Conservation (phyloP, 2,113 vertebrate species). For the Protobothrops flavoviridis region DNA sequence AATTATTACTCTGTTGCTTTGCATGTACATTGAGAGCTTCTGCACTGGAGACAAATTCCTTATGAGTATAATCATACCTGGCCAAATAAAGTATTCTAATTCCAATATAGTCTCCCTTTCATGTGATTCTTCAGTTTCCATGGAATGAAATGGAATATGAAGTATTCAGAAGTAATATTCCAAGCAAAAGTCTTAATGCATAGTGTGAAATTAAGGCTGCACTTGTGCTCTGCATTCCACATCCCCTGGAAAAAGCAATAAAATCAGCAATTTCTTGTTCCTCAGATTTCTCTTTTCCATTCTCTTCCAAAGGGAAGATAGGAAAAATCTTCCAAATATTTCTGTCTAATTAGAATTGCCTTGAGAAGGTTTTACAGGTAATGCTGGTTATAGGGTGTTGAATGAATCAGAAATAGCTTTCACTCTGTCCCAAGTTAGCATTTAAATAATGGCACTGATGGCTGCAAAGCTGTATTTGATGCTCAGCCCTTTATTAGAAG, state of each 20-base stretch:
- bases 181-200: too few species aligned
- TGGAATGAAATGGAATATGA: not conserved
- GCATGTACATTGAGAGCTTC: too few species aligned
- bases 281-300: not conserved
- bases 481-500: conserved; percentile 18
- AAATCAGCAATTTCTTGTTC: not conserved
- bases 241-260: not conserved
- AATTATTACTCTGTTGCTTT: too few species aligned
- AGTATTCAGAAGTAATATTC: not conserved
- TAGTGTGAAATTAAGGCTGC: not conserved
- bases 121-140: not conserved
- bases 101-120: not conserved
- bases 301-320: not conserved
- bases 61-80: too few species aligned
- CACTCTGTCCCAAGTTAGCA: conserved; percentile 26
- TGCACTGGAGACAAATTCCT: too few species aligned
- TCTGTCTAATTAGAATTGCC: conserved; percentile 52
- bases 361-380: conserved; percentile 52
- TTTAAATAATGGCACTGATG: conserved; percentile 50
- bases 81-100: too few species aligned
- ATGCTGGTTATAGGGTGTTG: conserved; percentile 46
- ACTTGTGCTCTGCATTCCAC: not conserved
- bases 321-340: conserved; percentile 26
- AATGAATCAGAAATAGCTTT: conserved; percentile 28
- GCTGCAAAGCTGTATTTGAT: conserved; percentile 39